Percentiles rank a stretch among this genome's conserved stretches.
Evolutionary conservation across 2,888 invertebrate species (phyloP).

Genomic region (Drosophila fungiperda): DNA sequence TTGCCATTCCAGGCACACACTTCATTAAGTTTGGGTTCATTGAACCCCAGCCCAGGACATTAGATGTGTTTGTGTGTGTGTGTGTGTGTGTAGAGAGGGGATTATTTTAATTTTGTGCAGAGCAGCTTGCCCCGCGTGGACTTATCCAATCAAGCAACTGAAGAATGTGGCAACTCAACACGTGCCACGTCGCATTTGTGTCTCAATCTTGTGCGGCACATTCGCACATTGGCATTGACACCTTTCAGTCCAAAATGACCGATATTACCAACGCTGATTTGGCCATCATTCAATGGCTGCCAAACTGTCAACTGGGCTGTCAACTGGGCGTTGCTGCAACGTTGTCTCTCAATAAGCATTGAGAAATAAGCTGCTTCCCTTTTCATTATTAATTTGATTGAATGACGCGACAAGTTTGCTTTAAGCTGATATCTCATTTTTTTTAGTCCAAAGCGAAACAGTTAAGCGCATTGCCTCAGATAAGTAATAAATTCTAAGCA

Average conservation of each 20-base stretch:
- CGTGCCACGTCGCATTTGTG: conserved; percentile 12
- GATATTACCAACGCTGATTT: conserved; percentile 18
- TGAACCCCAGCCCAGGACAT: conserved; percentile 36
- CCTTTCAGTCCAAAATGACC: conserved; percentile 24
- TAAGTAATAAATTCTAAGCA: neutral
- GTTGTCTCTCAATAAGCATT: conserved; percentile 9
- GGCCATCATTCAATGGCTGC: conserved; percentile 7
- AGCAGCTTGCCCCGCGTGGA: neutral
- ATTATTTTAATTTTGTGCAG: neutral
- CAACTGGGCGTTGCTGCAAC: neutral
- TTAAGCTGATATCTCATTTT: conserved; percentile 1
- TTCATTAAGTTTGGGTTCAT: conserved; percentile 30
- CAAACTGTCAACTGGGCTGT: conserved; percentile 9
- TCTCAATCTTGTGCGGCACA: conserved; percentile 14
- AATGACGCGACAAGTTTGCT: conserved; percentile 55
- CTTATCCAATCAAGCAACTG: conserved; percentile 25
- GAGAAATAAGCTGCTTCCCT: conserved; percentile 1
- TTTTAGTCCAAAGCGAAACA: conserved; percentile 2
- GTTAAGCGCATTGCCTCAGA: conserved; percentile 31
- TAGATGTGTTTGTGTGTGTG: conserved; percentile 7
- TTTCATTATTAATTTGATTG: conserved; percentile 57
- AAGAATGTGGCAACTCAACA: conserved; percentile 9
- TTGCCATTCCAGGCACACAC: conserved; percentile 30
- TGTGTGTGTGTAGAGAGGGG: neutral
- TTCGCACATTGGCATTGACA: conserved; percentile 16